Evolutionary conservation across 2,113 vertebrate species (phyloP).

Genomic region (Scomber japonicus): DNA sequence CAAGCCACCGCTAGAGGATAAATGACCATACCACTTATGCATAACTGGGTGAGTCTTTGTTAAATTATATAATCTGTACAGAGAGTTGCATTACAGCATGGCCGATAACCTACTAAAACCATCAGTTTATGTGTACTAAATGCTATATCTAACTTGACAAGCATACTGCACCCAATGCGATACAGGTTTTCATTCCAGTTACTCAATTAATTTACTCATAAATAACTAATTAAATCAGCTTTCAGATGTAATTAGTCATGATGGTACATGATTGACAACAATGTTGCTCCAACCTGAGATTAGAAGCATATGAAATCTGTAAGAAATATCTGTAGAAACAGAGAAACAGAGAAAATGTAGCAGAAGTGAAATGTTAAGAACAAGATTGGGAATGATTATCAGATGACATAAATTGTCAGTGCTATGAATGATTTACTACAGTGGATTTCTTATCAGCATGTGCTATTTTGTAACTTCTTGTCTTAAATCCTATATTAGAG

Average conservation of each 20-base stretch:
- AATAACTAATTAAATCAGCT: not conserved
- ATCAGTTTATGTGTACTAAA: not conserved
- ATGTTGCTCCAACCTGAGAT: not conserved
- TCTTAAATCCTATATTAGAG: not conserved
- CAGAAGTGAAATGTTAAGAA: not conserved
- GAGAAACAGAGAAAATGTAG: not conserved
- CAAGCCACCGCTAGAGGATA: constrained; percentile 74
- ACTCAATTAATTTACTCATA: not conserved
- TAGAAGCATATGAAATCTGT: not conserved
- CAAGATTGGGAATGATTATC: not conserved
- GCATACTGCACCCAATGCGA: not conserved
- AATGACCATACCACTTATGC: constrained; percentile 79
- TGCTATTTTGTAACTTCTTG: too few species aligned
- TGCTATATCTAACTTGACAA: not conserved
- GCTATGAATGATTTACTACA: not conserved
- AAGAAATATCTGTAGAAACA: not conserved
- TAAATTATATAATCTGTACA: constrained; percentile 14
- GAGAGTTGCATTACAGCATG: not conserved
- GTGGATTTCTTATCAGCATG: not conserved
- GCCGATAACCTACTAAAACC: not conserved
- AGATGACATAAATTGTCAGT: not conserved
- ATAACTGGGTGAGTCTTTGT: constrained; percentile 85
- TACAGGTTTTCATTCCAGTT: constrained; percentile 3
- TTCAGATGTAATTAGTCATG: not conserved
- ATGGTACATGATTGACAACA: not conserved